Base-by-base conservation (phyloP, 2,888 invertebrate genomes). In the Temnothorax ravouxi region DNA sequence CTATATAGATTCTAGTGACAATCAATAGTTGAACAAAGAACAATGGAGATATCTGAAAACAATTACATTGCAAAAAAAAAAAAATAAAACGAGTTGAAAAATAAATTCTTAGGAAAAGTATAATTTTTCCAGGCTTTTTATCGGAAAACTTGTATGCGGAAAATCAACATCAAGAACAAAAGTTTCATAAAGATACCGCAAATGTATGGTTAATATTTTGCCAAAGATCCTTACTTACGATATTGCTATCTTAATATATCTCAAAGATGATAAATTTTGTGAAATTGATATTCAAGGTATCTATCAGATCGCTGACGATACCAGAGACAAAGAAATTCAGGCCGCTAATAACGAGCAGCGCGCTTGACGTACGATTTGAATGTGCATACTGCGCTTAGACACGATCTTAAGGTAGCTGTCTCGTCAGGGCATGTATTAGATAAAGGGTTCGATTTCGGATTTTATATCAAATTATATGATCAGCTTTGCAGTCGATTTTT, bases 311-410 rank as follows among this genome's bases (percentile, higher is more conserved):
- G 21, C 8, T 34, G 29, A 76, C 38, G 38, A 64, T n/a, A 47
- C 59, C 25, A 25, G 59, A 47, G 59, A 47, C 50, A 61, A 61
- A 64, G 25, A 64, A 74, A 82, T 64, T 76, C 41, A 76, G 38
- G 52, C 25, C 79, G 61, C 77, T 66, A 44, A 76, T 52, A 34
- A 72, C 64, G 66, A 76, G 21, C 47, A 74, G 67, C 67, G 74
- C 34, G 34, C 34, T 6, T 6, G 34, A 81, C 44, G n/a, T n/a
- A n/a, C n/a, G 56, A 59, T 61, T 87, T 80, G 79, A 84, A 52
- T 62, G 81, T 59, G 81, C 74, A 66, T 67, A 44, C 13, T 76
- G 87, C 86, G 25, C 9, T 47, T 25, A 47, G 47, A 47, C 66
- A 18, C 5, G 47, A 67, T 47, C 44, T 66, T n/a, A n/a, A n/a